Percentiles rank a stretch among this genome's conserved stretches.
Conservation (phyloP, 2,113 vertebrate genomes). For the Amia ocellicauda region DNA sequence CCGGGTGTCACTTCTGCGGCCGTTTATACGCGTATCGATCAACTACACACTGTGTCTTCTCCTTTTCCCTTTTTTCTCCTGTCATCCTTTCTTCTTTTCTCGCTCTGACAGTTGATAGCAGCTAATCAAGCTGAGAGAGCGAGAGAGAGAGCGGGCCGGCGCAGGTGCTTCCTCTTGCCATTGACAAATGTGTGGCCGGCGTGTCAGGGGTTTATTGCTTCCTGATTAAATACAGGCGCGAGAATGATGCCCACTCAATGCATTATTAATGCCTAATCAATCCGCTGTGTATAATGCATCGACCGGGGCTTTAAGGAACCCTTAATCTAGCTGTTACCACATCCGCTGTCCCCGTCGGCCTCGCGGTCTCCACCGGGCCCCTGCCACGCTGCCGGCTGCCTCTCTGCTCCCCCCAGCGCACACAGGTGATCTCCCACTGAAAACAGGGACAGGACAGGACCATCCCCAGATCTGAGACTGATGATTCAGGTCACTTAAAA, state of each 20-base stretch:
- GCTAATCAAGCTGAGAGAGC: conserved; percentile 7
- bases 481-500: too few species aligned
- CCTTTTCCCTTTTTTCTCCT: conserved; percentile 21
- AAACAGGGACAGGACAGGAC: too few species aligned
- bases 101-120: conserved; percentile 37
- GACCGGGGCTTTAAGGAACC: conserved; percentile 31
- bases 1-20: not conserved
- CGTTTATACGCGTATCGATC: conserved; percentile 23
- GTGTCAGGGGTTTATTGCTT: conserved; percentile 10
- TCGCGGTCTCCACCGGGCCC: too few species aligned
- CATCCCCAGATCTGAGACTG: too few species aligned
- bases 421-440: too few species aligned
- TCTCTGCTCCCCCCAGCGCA: too few species aligned
- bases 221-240: conserved; percentile 29
- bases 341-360: not conserved
- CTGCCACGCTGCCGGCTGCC: too few species aligned
- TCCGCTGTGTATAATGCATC: conserved; percentile 35
- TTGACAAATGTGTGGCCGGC: conserved; percentile 33
- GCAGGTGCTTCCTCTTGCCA: conserved; percentile 27
- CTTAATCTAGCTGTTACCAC: conserved; percentile 30
- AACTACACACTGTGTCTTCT: conserved; percentile 3
- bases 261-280: conserved; percentile 46
- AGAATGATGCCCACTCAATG: conserved; percentile 36
- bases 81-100: conserved; percentile 34
- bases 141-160: not conserved